phyloP scores from a whole-genome alignment of 2,113 vertebrate genomes.

The Ahaetulla prasina region DNA sequence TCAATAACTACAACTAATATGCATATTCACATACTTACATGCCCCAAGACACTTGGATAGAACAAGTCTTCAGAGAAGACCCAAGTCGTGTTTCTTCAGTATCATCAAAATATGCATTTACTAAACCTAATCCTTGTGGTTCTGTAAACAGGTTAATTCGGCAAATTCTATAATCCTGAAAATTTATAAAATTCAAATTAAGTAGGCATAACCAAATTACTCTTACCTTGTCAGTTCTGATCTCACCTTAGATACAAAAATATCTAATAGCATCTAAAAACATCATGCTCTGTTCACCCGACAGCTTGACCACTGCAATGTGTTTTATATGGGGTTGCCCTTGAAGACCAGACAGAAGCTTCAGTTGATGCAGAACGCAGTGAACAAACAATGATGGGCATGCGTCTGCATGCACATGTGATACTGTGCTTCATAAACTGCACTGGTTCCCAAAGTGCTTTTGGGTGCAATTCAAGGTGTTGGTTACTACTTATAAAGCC shows the following conservation, averaged over 20 bases:
- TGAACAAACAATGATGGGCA: not conserved
- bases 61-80: constrained; percentile 81
- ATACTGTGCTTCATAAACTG: not conserved
- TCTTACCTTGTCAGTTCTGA: not conserved
- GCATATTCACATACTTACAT: constrained; percentile 76
- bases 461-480: not conserved
- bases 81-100: constrained; percentile 78
- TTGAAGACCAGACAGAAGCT: not conserved
- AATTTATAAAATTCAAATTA: constrained; percentile 24
- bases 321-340: not conserved
- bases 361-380: not conserved
- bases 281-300: not conserved
- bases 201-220: not conserved
- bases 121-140: constrained; percentile 80
- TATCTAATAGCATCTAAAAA: not conserved
- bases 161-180: constrained; percentile 87
- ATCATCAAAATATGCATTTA: constrained; percentile 82
- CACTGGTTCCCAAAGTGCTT: not conserved
- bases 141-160: constrained; percentile 89
- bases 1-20: not conserved
- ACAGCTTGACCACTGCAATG: not conserved
- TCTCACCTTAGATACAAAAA: not conserved
- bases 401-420: not conserved
- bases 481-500: not conserved
- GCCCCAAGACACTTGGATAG: constrained; percentile 90